phyloP scores from a whole-genome alignment of 2,888 invertebrate genomes.

The Anodontia alba region DNA sequence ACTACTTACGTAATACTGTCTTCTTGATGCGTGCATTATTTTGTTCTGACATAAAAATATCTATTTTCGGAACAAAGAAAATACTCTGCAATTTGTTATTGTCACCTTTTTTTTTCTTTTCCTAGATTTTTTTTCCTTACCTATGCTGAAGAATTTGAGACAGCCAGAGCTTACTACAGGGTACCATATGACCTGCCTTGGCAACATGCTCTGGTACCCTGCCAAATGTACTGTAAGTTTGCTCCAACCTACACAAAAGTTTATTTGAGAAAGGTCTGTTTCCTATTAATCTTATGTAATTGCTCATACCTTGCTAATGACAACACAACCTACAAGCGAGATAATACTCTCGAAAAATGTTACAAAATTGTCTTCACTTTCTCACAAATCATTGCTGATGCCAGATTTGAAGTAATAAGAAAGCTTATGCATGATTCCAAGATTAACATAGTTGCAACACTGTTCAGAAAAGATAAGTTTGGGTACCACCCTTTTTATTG shows the following conservation, averaged over 20 bases:
- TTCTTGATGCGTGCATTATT: neutral
- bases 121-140: neutral
- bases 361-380: neutral
- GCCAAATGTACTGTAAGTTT: neutral
- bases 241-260: neutral
- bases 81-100: conserved; percentile 13
- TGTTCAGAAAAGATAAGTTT: too few relatives aligned
- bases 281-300: conserved; percentile 8
- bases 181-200: conserved; percentile 25
- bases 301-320: neutral
- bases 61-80: neutral
- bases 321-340: neutral
- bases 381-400: neutral
- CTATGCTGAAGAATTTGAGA: neutral
- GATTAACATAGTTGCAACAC: too few relatives aligned
- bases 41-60: neutral
- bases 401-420: too few relatives aligned
- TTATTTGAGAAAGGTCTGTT: conserved; percentile 5
- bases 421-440: too few relatives aligned
- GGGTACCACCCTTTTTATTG: too few relatives aligned
- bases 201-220: conserved; percentile 15
- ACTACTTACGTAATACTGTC: neutral
- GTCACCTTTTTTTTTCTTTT: neutral
- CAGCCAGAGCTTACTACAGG: conserved; percentile 23
- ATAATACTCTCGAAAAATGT: neutral